These are phyloP conservation scores for Tetrapedia diversipes DNA, from an alignment of 2,888 invertebrate species.

Conservation along the genomic window DNA sequence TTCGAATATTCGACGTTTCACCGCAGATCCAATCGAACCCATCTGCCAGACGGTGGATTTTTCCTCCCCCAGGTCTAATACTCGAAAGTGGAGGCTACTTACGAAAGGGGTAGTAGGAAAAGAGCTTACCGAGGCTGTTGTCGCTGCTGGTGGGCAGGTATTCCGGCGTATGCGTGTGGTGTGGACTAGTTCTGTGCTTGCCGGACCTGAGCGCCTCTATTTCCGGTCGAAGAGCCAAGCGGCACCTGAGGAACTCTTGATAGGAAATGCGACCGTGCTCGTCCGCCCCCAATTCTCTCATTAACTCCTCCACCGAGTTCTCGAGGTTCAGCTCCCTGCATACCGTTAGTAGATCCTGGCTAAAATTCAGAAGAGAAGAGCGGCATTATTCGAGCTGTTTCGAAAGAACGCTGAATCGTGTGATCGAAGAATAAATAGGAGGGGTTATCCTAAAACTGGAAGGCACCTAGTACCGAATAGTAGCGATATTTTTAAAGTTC, in stretches of 20 bases:
- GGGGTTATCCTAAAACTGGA: too few relatives aligned
- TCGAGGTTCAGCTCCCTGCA: conserved; percentile 87
- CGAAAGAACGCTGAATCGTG: not conserved
- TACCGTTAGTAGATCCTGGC: conserved; percentile 87
- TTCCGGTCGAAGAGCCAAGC: conserved; percentile 85
- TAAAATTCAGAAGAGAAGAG: conserved; percentile 70
- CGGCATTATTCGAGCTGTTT: not conserved
- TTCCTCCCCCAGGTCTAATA: not conserved
- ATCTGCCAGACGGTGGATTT: not conserved
- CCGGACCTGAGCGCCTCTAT: conserved; percentile 85
- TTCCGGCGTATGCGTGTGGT: conserved; percentile 81
- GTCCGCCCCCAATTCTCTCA: conserved; percentile 87
- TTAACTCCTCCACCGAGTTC: conserved; percentile 87
- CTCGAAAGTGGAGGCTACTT: not conserved
- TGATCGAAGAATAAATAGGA: too few relatives aligned
- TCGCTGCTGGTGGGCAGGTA: conserved; percentile 84
- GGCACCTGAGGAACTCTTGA: conserved; percentile 86
- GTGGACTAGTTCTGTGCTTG: conserved; percentile 79
- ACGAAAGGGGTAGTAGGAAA: too few relatives aligned
- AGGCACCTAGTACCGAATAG: too few relatives aligned
- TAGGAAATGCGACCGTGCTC: conserved; percentile 87
- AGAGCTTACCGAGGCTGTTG: conserved; percentile 85
- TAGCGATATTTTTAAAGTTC: too few relatives aligned
- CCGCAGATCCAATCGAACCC: not conserved
- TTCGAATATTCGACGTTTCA: too few relatives aligned